These are phyloP conservation scores for Tachysurus vachellii DNA, from an alignment of 2,113 vertebrate species.

Conservation along the genomic window DNA sequence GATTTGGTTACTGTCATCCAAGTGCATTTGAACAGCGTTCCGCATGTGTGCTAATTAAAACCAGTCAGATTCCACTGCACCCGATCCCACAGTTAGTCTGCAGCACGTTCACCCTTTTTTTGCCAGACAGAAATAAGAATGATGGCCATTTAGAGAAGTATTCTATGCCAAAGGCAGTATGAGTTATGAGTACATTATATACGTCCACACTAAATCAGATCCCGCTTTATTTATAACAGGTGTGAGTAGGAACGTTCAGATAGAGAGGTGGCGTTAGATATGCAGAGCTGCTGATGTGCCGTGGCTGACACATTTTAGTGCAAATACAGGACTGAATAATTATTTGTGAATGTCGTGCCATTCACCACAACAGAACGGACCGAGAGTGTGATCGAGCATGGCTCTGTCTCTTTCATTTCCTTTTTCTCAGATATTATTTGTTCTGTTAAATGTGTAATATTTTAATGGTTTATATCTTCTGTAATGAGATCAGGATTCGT, in stretches of 20 bases:
- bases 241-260: slow-evolving; percentile 33
- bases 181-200: too few relatives aligned
- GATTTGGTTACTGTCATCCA: slow-evolving; percentile 5
- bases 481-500: not conserved
- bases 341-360: slow-evolving; percentile 47
- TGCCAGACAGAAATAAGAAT: not conserved
- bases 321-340: slow-evolving; percentile 46
- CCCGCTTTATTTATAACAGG: slow-evolving; percentile 21
- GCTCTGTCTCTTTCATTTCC: not conserved
- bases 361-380: slow-evolving; percentile 48
- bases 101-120: not conserved
- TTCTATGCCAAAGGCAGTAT: not conserved
- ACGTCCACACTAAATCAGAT: not conserved
- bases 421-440: not conserved
- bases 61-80: not conserved
- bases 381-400: not conserved
- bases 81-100: slow-evolving; percentile 11
- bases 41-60: not conserved
- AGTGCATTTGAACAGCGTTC: not conserved
- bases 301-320: slow-evolving; percentile 41
- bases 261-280: slow-evolving; percentile 42
- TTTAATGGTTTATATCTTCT: not conserved
- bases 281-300: slow-evolving; percentile 9
- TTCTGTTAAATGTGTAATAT: not conserved
- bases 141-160: not conserved